Evolutionary conservation across 2,113 vertebrate genomes (phyloP).

Genomic region (Colius striatus): DNA sequence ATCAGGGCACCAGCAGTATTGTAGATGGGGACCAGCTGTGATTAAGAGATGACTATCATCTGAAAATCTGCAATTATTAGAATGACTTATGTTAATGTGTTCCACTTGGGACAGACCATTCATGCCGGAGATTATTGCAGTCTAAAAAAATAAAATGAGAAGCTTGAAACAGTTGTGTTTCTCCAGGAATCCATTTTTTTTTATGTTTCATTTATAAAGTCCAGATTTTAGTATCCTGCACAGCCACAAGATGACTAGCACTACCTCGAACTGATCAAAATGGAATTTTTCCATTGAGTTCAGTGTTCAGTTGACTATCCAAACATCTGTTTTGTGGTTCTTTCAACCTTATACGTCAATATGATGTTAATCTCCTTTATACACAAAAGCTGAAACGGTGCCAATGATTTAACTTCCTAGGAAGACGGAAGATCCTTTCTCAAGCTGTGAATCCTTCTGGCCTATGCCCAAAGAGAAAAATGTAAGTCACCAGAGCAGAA

Average conservation of each 20-base stretch:
- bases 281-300: constrained; percentile 57
- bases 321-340: constrained; percentile 54
- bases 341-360: constrained; percentile 19
- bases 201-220: constrained; percentile 29
- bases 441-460: constrained; percentile 60
- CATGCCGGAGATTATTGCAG: background rate
- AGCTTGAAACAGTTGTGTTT: background rate
- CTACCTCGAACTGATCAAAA: constrained; percentile 63
- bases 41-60: background rate
- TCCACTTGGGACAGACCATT: background rate
- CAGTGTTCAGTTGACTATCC: constrained; percentile 41
- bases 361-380: constrained; percentile 55
- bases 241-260: background rate
- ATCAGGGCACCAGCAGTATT: background rate
- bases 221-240: constrained; percentile 28
- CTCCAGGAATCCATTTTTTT: background rate
- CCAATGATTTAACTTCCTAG: constrained; percentile 48
- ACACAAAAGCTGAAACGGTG: constrained; percentile 52
- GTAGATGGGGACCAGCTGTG: background rate
- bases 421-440: constrained; percentile 57
- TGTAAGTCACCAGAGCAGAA: constrained; percentile 45
- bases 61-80: background rate
- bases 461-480: constrained; percentile 33
- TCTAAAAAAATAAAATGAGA: background rate
- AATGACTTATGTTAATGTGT: constrained; percentile 3